Evolutionary conservation across 2,888 invertebrate species (phyloP).

Genomic region (Erebia aethiops): DNA sequence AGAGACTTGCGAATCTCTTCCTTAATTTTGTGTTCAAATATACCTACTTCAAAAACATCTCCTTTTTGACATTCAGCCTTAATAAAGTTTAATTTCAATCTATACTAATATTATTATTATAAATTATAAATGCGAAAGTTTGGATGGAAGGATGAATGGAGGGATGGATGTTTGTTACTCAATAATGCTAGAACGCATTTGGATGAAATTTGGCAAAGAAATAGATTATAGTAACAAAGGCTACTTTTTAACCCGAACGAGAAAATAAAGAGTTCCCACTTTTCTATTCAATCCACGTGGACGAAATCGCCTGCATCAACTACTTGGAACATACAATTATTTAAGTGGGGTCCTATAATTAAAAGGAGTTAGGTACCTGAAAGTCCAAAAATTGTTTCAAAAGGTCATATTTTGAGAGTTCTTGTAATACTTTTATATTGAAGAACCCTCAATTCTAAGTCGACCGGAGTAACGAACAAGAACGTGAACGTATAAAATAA

Average conservation of each 20-base stretch:
- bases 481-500: slow-evolving; percentile 34
- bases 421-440: background rate
- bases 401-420: background rate
- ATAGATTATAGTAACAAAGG: no score
- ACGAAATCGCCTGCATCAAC: no score
- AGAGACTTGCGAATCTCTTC: background rate
- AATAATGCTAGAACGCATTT: no score
- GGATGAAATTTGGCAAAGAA: no score
- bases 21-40: background rate
- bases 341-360: no score
- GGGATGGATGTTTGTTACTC: no score
- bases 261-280: no score
- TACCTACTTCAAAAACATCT: background rate
- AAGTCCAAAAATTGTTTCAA: background rate
- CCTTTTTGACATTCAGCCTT: background rate
- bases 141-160: background rate
- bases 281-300: no score
- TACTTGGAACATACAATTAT: no score
- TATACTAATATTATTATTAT: background rate
- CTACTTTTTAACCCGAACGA: no score
- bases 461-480: slow-evolving; percentile 10
- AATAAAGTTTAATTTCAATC: background rate
- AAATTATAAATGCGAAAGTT: background rate
- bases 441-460: background rate
- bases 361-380: background rate